Evolutionary conservation across 2,113 vertebrate genomes (phyloP), one percentile per base, ranked within the genome.

Genomic region (Poeciliopsis turrubarensis): DNA sequence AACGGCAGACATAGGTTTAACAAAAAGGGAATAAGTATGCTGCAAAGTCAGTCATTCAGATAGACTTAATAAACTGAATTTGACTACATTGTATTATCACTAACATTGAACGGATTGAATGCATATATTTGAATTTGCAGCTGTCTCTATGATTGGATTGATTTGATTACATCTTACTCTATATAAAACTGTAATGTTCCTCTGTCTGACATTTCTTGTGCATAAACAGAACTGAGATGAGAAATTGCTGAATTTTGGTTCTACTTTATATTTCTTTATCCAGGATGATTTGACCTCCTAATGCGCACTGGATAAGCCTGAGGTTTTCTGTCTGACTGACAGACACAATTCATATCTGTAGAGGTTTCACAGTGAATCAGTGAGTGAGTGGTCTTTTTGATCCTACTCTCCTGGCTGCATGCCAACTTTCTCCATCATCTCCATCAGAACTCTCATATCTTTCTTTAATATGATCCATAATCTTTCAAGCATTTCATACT

Each of bases 381-480:
- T 37, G 60, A 73, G 15, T 60, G 34, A 51, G 69, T 47, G 63
- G 39, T 63, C 12, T 60, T 2, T 30, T 63, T 72, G 61, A 51
- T 73, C 61, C 12, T 29, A 65, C 29, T 25, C 39, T n/a, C 5
- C 22, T 27, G 4, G 7, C 44, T 65, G 41, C n/a, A 34, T 63
- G 26, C 17, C 17, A 44, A 62, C 29, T 12, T 29, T 44, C 25
- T 57, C 14, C 26, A 22, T 74, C 72, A 57, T 44, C 25, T 57
- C 14, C 26, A 29, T 74, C 72, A 57, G 32, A 66, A 19, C 41
- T 65, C 15, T 76, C 74, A 70, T 69, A 74, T 66, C 65, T 61
- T 30, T 60, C 47, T 74, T 51, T 81, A 79, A 39, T 22, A 66
- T 68, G 37, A 65, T 51, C n/a, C 14, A 54, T 73, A 61, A 61